Evolutionary conservation across 2,113 vertebrate genomes (phyloP).

Genomic region (Crotalus viridis): DNA sequence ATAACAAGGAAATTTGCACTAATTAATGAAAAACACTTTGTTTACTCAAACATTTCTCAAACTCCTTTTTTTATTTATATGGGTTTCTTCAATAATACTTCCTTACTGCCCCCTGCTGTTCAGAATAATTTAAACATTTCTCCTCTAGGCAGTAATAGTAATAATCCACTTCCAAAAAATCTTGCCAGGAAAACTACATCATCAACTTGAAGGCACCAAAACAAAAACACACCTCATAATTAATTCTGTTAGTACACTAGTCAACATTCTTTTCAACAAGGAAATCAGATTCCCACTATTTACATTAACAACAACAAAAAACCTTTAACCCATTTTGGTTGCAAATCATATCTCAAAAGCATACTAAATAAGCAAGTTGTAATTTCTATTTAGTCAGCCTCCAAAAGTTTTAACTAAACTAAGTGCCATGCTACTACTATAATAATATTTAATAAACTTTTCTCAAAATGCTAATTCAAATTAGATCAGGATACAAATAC

Average conservation of each 20-base stretch:
- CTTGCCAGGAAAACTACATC: not conserved
- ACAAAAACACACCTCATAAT: not conserved
- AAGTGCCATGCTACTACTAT: not conserved
- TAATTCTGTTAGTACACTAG: not conserved
- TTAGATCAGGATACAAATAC: not conserved
- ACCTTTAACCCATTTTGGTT: not conserved
- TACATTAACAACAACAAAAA: not conserved
- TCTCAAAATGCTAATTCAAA: not conserved
- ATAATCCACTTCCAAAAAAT: not conserved
- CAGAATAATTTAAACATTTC: not conserved
- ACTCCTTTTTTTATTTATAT: not conserved
- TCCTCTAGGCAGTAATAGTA: not conserved
- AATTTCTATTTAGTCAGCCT: not conserved
- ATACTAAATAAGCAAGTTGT: not conserved
- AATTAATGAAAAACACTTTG: not conserved
- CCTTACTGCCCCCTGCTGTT: not conserved
- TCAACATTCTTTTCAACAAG: not conserved
- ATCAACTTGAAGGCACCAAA: not conserved
- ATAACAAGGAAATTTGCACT: not conserved
- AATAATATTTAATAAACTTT: not conserved
- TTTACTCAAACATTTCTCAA: constrained; percentile 1
- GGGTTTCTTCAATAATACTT: not conserved
- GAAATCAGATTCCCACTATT: not conserved
- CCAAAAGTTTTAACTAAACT: not conserved
- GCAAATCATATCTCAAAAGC: not conserved